Conservation (phyloP, 2,113 vertebrate species). For the Psammodynastes pulverulentus region DNA sequence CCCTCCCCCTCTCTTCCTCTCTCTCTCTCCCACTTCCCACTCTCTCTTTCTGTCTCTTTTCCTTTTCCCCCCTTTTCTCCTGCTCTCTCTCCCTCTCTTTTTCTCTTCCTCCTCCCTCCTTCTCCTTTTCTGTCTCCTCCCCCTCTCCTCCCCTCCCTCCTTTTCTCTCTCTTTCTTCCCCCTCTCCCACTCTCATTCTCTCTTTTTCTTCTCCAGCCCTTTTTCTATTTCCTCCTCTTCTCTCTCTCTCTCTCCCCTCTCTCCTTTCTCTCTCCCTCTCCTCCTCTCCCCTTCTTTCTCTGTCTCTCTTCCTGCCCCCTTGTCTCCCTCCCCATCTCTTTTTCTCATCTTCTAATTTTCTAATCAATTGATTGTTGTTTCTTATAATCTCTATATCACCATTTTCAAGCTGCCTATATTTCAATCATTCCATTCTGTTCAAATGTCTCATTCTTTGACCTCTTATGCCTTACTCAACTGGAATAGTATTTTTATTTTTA, state of each 20-base stretch:
- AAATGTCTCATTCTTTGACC: not conserved
- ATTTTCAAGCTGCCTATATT: not conserved
- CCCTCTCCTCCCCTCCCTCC: not conserved
- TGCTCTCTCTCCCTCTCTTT: not conserved
- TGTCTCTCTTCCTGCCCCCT: no score
- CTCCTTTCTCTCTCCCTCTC: not conserved
- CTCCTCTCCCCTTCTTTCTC: not conserved
- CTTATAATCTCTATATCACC: not conserved
- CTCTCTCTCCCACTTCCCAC: not conserved
- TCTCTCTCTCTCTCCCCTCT: not conserved
- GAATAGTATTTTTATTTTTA: conserved; percentile 9
- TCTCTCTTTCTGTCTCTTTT: no score
- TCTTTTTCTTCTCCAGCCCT: no score
- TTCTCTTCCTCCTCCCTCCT: no score
- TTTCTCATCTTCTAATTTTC: not conserved
- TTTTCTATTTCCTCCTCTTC: not conserved
- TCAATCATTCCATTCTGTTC: not conserved
- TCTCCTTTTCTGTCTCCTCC: no score
- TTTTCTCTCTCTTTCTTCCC: not conserved
- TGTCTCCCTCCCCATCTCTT: not conserved
- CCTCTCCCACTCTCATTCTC: no score
- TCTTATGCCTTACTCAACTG: not conserved
- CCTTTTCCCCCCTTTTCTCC: no score
- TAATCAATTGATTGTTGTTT: not conserved
- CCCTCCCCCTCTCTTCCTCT: not conserved